Base-by-base conservation (phyloP, 2,797 vertebrate species). In the Amphiprion clarkii region DNA sequence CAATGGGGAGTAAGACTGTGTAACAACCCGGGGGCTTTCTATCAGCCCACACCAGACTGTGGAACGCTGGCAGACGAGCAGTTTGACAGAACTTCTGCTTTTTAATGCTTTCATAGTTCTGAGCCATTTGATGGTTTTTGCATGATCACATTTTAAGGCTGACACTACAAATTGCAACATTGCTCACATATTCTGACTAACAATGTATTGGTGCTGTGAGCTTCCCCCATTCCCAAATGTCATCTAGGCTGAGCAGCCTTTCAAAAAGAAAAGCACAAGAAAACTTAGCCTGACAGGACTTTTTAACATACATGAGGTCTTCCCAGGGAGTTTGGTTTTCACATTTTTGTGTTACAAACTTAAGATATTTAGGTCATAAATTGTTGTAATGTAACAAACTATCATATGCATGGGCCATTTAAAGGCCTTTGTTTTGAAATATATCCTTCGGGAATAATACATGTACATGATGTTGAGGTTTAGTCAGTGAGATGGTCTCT, bases 111-210 rank as follows among this genome's bases (percentile, higher is more conserved):
- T 74, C 0, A 63, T 48, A 79, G 64, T 17, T 8, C 60, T 31
- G 42, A 81, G 74, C 16, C 64, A 36, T 66, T 79, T 82, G 61
- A 81, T 71, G 71, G 7, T 69, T 85, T 81, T 77, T 76, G 68
- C 69, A 70, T 73, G 73, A 84, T 81, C 74, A 44, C 66, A 84
- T 76, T 84, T 81, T 54, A 74, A 73, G 48, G 70, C 67, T 76
- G 72, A 78, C 73, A 67, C n/a, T 59, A 72, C 36, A 9, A 65
- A 65, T 83, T 62, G 71, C 52, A 78, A 52, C 14, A 36, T 58
- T 23, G 55, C 6, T 76, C 53, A 56, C 60, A 65, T 53, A 75
- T 71, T 68, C 65, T 31, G 33, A 83, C 55, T 78, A 79, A 79
- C 70, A 74, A 19, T 66, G 57, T 44, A 33, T 76, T 81, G 16